Conservation (phyloP, 2,113 vertebrate species). For the Trochalopteron elliotii region DNA sequence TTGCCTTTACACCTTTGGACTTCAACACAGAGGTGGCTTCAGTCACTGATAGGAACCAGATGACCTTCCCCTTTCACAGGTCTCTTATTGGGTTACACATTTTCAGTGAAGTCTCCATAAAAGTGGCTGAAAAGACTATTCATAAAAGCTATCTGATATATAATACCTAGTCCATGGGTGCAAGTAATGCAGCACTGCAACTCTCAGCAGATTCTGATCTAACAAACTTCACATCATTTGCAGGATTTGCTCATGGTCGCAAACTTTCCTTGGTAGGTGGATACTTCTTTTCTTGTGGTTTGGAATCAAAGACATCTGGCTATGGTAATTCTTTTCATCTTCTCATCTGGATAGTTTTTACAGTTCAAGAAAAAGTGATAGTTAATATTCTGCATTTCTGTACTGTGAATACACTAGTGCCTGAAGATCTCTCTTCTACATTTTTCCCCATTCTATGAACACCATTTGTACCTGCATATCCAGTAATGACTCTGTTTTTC, state of each 20-base stretch:
- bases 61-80: not conserved
- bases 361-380: not conserved
- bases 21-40: not conserved
- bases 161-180: not conserved
- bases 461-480: not conserved
- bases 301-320: not conserved
- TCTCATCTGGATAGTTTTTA: not conserved
- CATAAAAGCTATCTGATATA: not conserved
- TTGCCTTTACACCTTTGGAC: not conserved
- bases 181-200: not conserved
- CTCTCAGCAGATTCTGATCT: not conserved
- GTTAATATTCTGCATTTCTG: not conserved
- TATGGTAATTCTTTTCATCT: not conserved
- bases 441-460: not conserved
- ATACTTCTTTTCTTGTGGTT: not conserved
- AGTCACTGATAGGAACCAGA: not conserved
- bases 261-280: not conserved
- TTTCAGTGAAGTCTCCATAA: not conserved
- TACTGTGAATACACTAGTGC: not conserved
- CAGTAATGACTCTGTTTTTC: not conserved
- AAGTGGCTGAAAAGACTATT: not conserved
- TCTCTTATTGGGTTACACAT: not conserved
- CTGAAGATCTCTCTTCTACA: not conserved
- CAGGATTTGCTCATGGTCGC: not conserved
- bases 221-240: not conserved